Evolutionary conservation across 2,113 vertebrate species (phyloP).

Genomic region (Odontesthes bonariensis): DNA sequence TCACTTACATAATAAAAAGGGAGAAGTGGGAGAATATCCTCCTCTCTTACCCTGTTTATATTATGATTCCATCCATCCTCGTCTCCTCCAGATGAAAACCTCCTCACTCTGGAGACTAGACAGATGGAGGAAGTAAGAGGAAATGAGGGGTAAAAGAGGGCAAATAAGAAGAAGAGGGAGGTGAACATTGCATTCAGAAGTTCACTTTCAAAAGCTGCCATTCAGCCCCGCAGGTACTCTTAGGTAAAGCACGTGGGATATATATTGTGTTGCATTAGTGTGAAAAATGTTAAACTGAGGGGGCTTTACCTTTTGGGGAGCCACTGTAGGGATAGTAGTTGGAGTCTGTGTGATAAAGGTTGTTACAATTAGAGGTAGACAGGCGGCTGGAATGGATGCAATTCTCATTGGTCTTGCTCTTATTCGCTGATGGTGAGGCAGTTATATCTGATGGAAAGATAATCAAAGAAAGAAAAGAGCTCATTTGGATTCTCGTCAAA

Average conservation of each 20-base stretch:
- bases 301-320: slow-evolving; percentile 86
- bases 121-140: slow-evolving; percentile 11
- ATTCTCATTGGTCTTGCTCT: slow-evolving; percentile 92
- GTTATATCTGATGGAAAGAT: slow-evolving; percentile 75
- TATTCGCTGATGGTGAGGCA: slow-evolving; percentile 75
- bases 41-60: slow-evolving; percentile 68
- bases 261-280: neutral
- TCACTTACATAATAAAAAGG: slow-evolving; percentile 22
- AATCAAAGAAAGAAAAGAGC: slow-evolving; percentile 7
- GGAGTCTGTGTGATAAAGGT: slow-evolving; percentile 88
- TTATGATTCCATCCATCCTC: slow-evolving; percentile 78
- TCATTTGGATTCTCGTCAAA: neutral
- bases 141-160: no score
- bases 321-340: slow-evolving; percentile 90
- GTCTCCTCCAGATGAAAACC: slow-evolving; percentile 77
- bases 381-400: slow-evolving; percentile 88
- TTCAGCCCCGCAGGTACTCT: neutral
- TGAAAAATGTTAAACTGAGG: neutral
- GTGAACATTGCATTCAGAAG: neutral
- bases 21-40: slow-evolving; percentile 14
- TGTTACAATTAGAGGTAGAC: slow-evolving; percentile 88
- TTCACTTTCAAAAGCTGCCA: neutral
- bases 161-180: no score
- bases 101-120: slow-evolving; percentile 71
- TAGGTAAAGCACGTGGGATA: no score